Base-by-base conservation (phyloP, 1,140 invertebrate genomes). In the Nasonia giraulti region DNA sequence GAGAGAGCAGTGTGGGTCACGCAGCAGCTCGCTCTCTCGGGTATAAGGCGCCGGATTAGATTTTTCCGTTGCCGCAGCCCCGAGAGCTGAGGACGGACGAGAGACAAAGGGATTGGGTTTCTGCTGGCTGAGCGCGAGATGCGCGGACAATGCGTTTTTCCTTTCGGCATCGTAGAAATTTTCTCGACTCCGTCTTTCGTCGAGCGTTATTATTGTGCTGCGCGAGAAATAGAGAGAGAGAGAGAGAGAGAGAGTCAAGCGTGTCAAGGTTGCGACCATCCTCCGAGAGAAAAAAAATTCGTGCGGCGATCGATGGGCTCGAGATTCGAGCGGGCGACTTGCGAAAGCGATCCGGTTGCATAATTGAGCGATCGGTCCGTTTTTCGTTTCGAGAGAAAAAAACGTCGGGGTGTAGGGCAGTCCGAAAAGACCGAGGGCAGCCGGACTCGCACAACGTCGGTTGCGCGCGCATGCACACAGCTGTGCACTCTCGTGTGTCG, bases 381-480 rank as follows among this genome's bases (percentile, higher is more conserved):
- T n/a, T n/a, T n/a, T n/a, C n/a, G n/a, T n/a, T n/a, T n/a, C n/a
- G n/a, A n/a, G n/a, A n/a, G n/a, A n/a, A 40, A 40, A 40, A 40
- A 40, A 40, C 40, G 8, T 40, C 40, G 40, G 40, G 40, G 7
- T 40, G 40, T 10, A 40, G 33, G 33, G n/a, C 27, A 27, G 27
- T 27, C 27, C 27, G 27, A 27, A 74, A 37, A n/a, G 55, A 20
- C 14, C 20, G 55, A 62, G 55, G 55, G 20, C 6, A 62, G 20
- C 55, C 20, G 55, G 55, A 62, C 55, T 62, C 14, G 17, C 6
- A 62, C 17, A n/a, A n/a, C 55, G 55, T 55, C 14, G 55, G 55
- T 62, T 87, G 84, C 86, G 87, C 86, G 85, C 87, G 87, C 87
- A 85, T 76, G 66, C 75, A 85, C 83, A 84, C 85, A 84, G 68